Conservation (phyloP, 2,113 vertebrate species). For the Guaruba guarouba region DNA sequence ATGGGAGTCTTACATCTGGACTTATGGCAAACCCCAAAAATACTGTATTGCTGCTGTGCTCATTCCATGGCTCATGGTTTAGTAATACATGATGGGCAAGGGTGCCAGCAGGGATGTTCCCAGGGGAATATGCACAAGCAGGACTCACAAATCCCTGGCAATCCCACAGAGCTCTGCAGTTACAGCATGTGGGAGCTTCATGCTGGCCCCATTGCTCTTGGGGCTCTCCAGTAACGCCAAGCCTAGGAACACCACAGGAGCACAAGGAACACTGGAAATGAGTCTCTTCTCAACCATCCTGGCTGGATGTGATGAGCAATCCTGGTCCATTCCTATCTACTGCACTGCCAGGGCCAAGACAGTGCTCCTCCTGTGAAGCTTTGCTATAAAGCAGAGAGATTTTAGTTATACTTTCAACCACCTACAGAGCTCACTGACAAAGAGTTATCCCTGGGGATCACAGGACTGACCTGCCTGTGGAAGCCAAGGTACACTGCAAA, state of each 20-base stretch:
- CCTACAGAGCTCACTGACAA: neutral
- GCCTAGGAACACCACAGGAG: neutral
- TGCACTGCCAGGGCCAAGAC: neutral
- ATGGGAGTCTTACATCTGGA: neutral
- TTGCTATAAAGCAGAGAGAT: neutral
- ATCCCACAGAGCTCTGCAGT: neutral
- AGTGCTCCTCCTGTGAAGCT: neutral
- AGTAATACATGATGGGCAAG: neutral
- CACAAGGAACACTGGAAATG: neutral
- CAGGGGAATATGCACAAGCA: fast-evolving
- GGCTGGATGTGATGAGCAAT: neutral
- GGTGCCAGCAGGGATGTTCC: neutral
- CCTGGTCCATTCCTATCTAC: neutral
- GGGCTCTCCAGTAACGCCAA: neutral
- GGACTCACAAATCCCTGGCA: neutral
- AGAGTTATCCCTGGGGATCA: neutral
- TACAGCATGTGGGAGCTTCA: neutral
- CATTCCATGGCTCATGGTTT: neutral
- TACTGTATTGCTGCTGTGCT: neutral
- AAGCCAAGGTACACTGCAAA: neutral
- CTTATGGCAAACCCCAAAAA: neutral
- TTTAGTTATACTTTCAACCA: neutral
- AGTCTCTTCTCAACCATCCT: neutral
- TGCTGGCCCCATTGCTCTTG: neutral
- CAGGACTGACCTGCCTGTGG: neutral